Evolutionary conservation across 1,140 invertebrate species (phyloP).

Genomic region (Cryptotermes secundus): DNA sequence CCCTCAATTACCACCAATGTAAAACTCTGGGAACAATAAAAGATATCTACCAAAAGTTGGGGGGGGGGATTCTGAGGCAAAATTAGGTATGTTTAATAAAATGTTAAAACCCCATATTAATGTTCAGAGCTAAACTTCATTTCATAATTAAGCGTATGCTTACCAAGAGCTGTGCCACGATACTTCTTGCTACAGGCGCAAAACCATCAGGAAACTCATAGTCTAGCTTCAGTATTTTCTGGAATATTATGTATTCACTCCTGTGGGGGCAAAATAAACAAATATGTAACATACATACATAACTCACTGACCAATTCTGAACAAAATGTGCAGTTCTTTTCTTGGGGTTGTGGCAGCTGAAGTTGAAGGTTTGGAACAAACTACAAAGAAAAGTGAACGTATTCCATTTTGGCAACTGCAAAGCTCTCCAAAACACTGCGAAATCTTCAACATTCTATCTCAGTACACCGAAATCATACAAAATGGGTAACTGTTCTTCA

Average conservation of each 20-base stretch:
- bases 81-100: too few species aligned
- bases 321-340: not conserved
- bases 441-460: too few species aligned
- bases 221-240: constrained; percentile 89
- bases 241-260: constrained; percentile 96
- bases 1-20: not conserved
- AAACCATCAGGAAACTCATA: constrained; percentile 94
- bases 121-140: not conserved
- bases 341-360: too few species aligned
- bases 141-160: constrained; percentile 38
- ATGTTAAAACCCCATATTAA: too few species aligned
- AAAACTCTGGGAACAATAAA: not conserved
- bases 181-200: constrained; percentile 75
- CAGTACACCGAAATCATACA: too few species aligned
- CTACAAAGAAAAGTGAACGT: too few species aligned
- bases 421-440: too few species aligned
- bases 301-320: not conserved
- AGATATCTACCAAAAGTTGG: too few species aligned
- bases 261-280: constrained; percentile 48
- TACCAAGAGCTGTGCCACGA: constrained; percentile 85
- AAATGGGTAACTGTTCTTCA: too few species aligned
- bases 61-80: too few species aligned
- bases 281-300: not conserved
- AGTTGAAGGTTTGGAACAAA: too few species aligned
- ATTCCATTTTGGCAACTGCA: too few species aligned